These are phyloP conservation scores for Clarias magur DNA, from an alignment of 2,113 vertebrate species.

Conservation along the genomic window DNA sequence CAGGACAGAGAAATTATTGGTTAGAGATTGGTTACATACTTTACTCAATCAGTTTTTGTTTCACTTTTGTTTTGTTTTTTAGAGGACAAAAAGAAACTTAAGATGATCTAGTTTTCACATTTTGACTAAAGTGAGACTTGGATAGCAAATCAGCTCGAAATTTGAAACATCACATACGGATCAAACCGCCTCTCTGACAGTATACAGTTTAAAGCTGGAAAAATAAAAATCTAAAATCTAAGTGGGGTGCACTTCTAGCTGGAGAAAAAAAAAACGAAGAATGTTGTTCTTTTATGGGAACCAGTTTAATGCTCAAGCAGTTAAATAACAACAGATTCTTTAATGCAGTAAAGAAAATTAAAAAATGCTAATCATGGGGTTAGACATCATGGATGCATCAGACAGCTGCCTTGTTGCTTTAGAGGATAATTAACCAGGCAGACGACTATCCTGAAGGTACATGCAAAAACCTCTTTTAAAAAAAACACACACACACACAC, in stretches of 20 bases:
- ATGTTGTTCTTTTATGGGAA: neutral
- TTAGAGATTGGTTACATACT: conserved; percentile 13
- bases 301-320: conserved; percentile 8
- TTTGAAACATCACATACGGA: neutral
- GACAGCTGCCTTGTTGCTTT: conserved; percentile 26
- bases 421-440: conserved; percentile 30
- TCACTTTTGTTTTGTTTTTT: neutral
- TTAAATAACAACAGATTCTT: conserved; percentile 6
- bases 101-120: neutral
- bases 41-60: neutral
- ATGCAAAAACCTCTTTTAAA: neutral
- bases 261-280: neutral
- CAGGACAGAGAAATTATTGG: conserved; percentile 1
- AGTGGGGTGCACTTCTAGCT: neutral
- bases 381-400: conserved; percentile 35
- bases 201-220: neutral
- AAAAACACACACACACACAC: neutral
- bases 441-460: neutral
- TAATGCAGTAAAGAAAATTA: conserved; percentile 21
- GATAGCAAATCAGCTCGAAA: conserved; percentile 3
- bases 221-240: neutral
- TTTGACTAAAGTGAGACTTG: neutral
- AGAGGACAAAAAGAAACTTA: neutral
- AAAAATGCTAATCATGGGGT: conserved; percentile 36
- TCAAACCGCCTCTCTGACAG: neutral